Evolutionary conservation across 2,113 vertebrate genomes (phyloP), one percentile per base, ranked within the genome.

Genomic region (Glareola pratincola): DNA sequence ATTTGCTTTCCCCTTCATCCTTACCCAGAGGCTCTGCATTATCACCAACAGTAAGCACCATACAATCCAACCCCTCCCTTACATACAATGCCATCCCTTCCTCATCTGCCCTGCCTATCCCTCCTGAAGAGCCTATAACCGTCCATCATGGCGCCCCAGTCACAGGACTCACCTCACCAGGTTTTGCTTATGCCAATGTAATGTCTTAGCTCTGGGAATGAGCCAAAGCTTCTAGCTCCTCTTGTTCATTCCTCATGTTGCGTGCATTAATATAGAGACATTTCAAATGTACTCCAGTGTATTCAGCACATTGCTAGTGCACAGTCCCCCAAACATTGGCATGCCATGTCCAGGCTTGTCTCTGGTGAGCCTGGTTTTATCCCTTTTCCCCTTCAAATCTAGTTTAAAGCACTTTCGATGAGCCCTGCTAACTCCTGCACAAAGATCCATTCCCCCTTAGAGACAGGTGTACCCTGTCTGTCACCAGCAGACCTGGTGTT

Each of bases 301-400:
- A 56, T 29, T 34, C 41, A 74, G 41, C 11, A 39, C 17, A 75
- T 51, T 3, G 3, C 26, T 53, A 73, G 59, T 17, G 60, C 32
- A n/a, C 9, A 0, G 0, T n/a, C 19, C 43, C n/a, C 56, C 71
- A 66, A 37, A 86, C 23, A 57, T 1, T 23, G 34, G 14, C 1
- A 1, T 27, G 20, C 4, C 3, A 13, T 7, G 3, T 14, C 10
- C 50, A 66, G 20, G 17, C 15, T 67, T 45, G 45, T 56, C 34
- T 75, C 17, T 34, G 57, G 14, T 3, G 9, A 30, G 43, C 11
- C 23, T 67, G 62, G 18, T 41, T 67, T 76, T 76, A 76, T 5
- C 23, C 19, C 14, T 56, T 66, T 57, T 4, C 19, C 18, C 17
- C 41, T 48, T 56, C 41, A 66, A 66, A 56, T 29, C 14, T 48